These are phyloP conservation scores for Gonocerus acuteangulatus DNA, from an alignment of 2,888 invertebrate genomes.

Conservation along the genomic window DNA sequence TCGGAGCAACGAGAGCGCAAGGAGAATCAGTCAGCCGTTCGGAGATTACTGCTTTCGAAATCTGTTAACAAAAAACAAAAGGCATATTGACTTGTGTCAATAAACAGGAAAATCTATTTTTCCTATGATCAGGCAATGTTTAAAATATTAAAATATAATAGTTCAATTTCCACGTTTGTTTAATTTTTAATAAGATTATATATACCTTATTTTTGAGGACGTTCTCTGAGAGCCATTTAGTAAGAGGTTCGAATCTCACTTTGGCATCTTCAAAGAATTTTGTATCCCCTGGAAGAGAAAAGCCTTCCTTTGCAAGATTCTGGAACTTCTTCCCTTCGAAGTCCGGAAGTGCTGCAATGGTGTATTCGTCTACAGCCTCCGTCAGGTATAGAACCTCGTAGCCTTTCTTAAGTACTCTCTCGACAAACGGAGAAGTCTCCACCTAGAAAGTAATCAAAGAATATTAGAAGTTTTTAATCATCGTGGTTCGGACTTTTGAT, in stretches of 20 bases:
- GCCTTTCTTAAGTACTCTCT: constrained; percentile 82
- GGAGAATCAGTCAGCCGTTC: constrained; percentile 86
- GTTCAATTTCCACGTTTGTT: not conserved
- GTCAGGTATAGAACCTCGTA: constrained; percentile 90
- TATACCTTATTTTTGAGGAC: constrained; percentile 65
- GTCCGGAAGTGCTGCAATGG: constrained; percentile 90
- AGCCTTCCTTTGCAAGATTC: constrained; percentile 98
- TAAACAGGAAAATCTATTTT: not conserved
- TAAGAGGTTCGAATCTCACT: constrained; percentile 76
- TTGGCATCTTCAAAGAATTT: constrained; percentile 69
- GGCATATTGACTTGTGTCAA: not conserved
- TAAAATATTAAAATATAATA: not conserved
- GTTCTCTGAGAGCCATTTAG: constrained; percentile 78
- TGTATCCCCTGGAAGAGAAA: constrained; percentile 72
- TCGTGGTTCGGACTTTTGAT: too few species aligned
- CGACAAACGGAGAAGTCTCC: constrained; percentile 88
- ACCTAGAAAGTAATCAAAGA: constrained; percentile 49
- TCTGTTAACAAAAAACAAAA: constrained; percentile 41
- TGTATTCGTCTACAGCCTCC: constrained; percentile 98
- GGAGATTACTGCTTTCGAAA: constrained; percentile 74
- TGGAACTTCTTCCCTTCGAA: constrained; percentile 99
- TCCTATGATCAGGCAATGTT: too few species aligned
- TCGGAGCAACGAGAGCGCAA: constrained; percentile 89
- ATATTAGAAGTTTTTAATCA: not conserved
- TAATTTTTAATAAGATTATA: too few species aligned